These are phyloP conservation scores for Prionace glauca DNA, from an alignment of 2,797 vertebrate species.

Conservation along the genomic window DNA sequence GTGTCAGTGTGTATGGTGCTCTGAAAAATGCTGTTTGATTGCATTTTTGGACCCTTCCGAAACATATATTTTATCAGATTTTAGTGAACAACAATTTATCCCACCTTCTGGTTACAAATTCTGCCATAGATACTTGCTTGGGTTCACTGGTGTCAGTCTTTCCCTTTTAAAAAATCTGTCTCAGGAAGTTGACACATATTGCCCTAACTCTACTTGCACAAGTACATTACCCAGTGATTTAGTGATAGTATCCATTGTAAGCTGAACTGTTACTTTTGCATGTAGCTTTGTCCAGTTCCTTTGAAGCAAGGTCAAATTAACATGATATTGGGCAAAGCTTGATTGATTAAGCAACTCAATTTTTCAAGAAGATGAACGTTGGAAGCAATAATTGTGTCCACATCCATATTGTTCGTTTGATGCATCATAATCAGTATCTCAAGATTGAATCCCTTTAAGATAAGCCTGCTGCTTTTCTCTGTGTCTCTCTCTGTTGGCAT, in stretches of 20 bases:
- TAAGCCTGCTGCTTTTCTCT: background rate
- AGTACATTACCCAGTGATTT: background rate
- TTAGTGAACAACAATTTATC: background rate
- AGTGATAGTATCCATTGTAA: background rate
- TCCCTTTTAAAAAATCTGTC: background rate
- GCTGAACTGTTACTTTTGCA: background rate
- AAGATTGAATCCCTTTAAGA: background rate
- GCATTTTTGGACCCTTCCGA: background rate
- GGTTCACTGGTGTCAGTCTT: background rate
- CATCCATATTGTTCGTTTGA: background rate
- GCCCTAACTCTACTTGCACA: background rate
- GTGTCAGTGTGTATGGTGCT: background rate
- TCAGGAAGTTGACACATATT: background rate
- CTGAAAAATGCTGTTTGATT: background rate
- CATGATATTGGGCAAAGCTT: background rate
- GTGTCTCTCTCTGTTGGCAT: background rate
- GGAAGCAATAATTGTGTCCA: background rate
- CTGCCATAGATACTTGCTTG: background rate
- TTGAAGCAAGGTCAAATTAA: background rate
- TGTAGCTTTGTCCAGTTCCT: background rate
- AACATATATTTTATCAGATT: background rate
- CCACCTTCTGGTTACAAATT: background rate
- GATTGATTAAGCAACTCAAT: background rate
- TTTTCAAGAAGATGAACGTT: background rate
- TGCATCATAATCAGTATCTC: background rate